Percentiles rank a stretch among this genome's conserved stretches.
These are phyloP conservation scores for Etia nguti DNA, from an alignment of 2,113 vertebrate species.

Conservation along the genomic window DNA sequence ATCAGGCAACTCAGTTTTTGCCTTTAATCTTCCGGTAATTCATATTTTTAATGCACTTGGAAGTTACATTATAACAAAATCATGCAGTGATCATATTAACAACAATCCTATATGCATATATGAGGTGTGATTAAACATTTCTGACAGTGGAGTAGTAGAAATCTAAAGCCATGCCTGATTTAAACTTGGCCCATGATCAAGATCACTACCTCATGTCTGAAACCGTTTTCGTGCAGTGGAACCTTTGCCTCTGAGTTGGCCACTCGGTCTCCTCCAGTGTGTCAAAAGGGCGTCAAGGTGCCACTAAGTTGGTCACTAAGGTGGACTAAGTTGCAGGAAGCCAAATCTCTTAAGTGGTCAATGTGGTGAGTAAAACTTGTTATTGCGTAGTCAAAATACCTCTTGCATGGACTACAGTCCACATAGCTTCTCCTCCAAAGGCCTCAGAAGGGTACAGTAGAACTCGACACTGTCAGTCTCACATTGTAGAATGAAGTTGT, in stretches of 20 bases:
- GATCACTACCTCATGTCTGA: background rate
- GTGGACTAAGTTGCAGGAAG: background rate
- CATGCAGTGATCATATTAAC: fast-evolving
- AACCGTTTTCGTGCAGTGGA: background rate
- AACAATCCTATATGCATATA: background rate
- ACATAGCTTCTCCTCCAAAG: background rate
- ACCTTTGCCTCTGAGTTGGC: background rate
- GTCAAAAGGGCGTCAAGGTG: background rate
- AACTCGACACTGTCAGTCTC: background rate
- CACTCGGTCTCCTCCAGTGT: background rate
- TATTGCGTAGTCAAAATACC: background rate
- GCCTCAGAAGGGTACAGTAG: too few species aligned
- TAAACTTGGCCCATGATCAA: background rate
- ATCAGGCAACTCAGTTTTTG: background rate
- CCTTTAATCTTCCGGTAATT: background rate
- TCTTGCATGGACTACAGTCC: background rate
- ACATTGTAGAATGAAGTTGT: background rate
- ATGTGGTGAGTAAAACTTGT: background rate
- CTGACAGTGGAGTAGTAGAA: fast-evolving
- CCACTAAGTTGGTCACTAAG: background rate
- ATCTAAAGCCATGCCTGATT: background rate
- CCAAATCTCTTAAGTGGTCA: background rate
- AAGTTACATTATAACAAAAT: background rate
- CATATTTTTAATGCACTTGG: background rate
- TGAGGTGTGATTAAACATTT: background rate